These are phyloP conservation scores for Porites rus DNA, from an alignment of 92 coral and sea anemone species.

Conservation along the genomic window DNA sequence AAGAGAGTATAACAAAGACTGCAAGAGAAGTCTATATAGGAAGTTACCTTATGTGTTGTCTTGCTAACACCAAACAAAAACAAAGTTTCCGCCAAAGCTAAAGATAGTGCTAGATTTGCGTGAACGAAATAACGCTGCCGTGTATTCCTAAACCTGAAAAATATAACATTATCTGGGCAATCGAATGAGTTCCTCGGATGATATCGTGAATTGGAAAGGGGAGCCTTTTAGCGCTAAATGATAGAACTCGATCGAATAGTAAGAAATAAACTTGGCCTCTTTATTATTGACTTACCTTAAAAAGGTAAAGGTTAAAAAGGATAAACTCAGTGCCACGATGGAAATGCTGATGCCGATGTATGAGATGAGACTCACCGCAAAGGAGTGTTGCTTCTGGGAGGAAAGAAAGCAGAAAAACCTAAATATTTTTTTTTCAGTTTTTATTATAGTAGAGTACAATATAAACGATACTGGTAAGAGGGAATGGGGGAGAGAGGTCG, in stretches of 20 bases:
- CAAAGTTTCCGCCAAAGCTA: constrained; percentile 81
- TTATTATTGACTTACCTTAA: constrained; percentile 61
- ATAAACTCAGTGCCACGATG: constrained; percentile 70
- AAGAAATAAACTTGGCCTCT: too few relatives aligned
- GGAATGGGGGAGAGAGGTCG: too few relatives aligned
- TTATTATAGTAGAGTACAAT: too few relatives aligned
- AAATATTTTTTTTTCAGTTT: too few relatives aligned
- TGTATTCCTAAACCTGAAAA: constrained; percentile 76
- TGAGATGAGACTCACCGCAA: constrained; percentile 76
- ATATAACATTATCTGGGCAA: too few relatives aligned
- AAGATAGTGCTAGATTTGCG: constrained; percentile 90
- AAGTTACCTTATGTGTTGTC: constrained; percentile 74
- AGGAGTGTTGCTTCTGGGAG: constrained; percentile 62
- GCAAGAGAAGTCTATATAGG: not conserved
- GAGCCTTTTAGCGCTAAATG: too few relatives aligned
- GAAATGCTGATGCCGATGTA: constrained; percentile 86
- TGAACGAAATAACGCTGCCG: constrained; percentile 85
- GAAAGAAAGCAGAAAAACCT: not conserved
- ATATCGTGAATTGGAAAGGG: too few relatives aligned
- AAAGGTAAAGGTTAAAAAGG: constrained; percentile 84
- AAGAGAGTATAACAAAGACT: not conserved
- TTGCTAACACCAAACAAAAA: constrained; percentile 85
- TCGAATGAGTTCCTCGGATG: too few relatives aligned
- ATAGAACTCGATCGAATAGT: too few relatives aligned
- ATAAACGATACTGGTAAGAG: too few relatives aligned